These are phyloP conservation scores for Emmelina monodactyla DNA, from an alignment of 2,888 invertebrate species.

Conservation along the genomic window DNA sequence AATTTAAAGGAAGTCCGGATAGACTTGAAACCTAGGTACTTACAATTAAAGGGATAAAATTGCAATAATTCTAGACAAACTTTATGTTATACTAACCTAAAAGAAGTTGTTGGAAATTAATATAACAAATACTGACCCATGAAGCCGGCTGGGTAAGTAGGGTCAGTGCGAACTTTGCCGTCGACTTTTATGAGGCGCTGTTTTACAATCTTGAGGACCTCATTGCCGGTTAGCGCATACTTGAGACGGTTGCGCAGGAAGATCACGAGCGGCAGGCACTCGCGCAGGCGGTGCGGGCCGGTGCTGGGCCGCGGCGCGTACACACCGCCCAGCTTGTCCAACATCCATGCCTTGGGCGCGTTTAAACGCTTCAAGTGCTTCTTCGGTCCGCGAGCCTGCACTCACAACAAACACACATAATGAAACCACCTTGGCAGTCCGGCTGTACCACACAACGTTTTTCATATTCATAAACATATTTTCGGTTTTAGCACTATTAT, in stretches of 20 bases:
- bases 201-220: constrained; percentile 98
- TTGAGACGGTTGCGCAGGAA: constrained; percentile 97
- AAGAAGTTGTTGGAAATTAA: background rate
- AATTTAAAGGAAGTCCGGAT: no score
- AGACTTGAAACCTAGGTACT: no score
- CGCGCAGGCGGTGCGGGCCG: constrained; percentile 97
- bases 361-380: constrained; percentile 99
- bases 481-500: no score
- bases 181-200: constrained; percentile 98
- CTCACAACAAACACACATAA: no score
- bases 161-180: constrained; percentile 96
- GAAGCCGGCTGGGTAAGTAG: constrained; percentile 97
- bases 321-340: constrained; percentile 98
- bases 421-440: no score
- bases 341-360: constrained; percentile 99
- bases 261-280: constrained; percentile 95
- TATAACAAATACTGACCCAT: constrained; percentile 83
- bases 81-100: no score
- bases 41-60: no score
- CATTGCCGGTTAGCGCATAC: constrained; percentile 96
- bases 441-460: no score
- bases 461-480: no score
- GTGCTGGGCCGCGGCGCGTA: constrained; percentile 97
- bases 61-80: no score
- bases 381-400: constrained; percentile 96